phyloP scores from a whole-genome alignment of 2,113 vertebrate species.

The Scophthalmus maximus region DNA sequence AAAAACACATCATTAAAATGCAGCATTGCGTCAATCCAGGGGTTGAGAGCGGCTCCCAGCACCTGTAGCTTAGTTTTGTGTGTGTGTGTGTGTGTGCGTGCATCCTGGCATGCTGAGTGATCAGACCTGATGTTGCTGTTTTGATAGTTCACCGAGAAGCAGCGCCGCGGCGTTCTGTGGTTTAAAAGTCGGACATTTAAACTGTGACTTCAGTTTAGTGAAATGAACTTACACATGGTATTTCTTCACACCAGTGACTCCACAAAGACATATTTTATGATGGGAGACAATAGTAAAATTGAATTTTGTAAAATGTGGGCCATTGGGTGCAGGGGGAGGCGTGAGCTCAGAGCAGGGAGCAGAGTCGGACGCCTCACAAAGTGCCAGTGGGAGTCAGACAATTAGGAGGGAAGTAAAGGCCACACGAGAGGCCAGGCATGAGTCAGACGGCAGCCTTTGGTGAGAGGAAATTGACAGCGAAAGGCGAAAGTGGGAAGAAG shows the following conservation, averaged over 20 bases:
- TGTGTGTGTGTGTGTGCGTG: background rate
- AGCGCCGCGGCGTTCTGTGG: no score
- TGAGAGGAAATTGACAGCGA: constrained; percentile 54
- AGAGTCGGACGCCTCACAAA: constrained; percentile 53
- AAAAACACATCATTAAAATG: constrained; percentile 45
- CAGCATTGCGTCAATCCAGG: constrained; percentile 29
- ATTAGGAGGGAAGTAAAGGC: constrained; percentile 65
- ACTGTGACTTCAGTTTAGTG: no score
- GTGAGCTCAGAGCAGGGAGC: constrained; percentile 37
- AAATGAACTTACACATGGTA: no score
- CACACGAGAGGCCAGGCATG: constrained; percentile 56
- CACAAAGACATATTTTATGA: background rate
- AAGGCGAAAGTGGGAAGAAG: constrained; percentile 47
- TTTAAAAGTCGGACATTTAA: no score
- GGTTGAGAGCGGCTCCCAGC: constrained; percentile 7
- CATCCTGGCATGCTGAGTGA: constrained; percentile 1
- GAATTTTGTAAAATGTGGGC: constrained; percentile 26
- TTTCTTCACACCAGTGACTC: no score
- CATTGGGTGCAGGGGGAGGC: constrained; percentile 17
- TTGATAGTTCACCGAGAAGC: no score
- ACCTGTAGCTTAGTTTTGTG: constrained; percentile 1
- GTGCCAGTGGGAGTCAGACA: constrained; percentile 70
- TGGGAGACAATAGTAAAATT: background rate
- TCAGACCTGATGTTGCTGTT: background rate
- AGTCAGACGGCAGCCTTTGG: constrained; percentile 56